A percentile compares a stretch with the other conserved stretches of the same genome.
phyloP scores from a whole-genome alignment of 2,888 invertebrate genomes.

The Brenthis daphne region DNA sequence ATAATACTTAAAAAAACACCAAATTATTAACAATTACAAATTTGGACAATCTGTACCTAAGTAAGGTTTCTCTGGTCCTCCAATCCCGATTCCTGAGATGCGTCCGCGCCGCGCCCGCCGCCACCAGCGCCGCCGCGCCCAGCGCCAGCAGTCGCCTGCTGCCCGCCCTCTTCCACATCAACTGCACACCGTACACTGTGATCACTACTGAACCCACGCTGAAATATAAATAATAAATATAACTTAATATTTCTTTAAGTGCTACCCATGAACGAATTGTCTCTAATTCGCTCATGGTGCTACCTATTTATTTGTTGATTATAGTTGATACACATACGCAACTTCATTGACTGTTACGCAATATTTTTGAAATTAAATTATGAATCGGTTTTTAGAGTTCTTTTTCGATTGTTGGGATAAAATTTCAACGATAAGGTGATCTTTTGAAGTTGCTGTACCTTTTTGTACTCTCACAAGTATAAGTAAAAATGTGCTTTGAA shows the following conservation, averaged over 20 bases:
- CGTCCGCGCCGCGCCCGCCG: conserved; percentile 85
- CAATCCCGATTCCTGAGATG: conserved; percentile 88
- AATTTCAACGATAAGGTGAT: too few species aligned
- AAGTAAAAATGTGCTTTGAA: too few species aligned
- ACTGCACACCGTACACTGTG: conserved; percentile 88
- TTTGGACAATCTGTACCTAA: conserved; percentile 80
- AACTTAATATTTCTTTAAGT: not conserved
- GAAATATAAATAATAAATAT: conserved; percentile 55
- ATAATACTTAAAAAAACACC: too few species aligned
- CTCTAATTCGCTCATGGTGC: not conserved
- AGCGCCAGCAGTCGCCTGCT: conserved; percentile 74
- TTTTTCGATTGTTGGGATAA: too few species aligned
- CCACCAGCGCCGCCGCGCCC: conserved; percentile 81
- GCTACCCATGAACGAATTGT: not conserved
- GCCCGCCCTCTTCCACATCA: conserved; percentile 81
- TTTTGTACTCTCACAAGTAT: too few species aligned
- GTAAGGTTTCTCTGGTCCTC: conserved; percentile 88
- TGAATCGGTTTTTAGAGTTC: too few species aligned
- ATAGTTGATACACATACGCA: not conserved
- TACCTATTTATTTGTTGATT: not conserved
- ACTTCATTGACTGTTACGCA: too few species aligned
- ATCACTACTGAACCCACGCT: conserved; percentile 91
- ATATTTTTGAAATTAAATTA: too few species aligned
- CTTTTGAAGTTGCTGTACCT: too few species aligned
- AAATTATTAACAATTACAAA: too few species aligned